These are phyloP conservation scores for Hyperoplus immaculatus DNA, from an alignment of 2,797 vertebrate species.

Conservation along the genomic window DNA sequence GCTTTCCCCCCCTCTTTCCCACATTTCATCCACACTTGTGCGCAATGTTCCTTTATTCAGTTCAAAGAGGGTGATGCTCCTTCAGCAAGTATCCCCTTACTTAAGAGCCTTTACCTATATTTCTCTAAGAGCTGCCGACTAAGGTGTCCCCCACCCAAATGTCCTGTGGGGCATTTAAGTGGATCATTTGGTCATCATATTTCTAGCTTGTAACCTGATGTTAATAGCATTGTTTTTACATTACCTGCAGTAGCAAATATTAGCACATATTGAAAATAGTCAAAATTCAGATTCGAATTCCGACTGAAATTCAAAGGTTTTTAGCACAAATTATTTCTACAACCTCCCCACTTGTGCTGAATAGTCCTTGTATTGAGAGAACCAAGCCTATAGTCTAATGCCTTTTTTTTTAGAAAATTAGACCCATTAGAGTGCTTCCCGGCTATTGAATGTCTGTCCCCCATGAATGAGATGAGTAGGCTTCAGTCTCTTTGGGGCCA, in stretches of 20 bases:
- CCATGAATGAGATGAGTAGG: conserved; percentile 50
- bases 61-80: conserved; percentile 31
- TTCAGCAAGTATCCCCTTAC: conserved; percentile 54
- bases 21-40: conserved; percentile 21
- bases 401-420: conserved; percentile 39
- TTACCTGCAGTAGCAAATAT: neutral
- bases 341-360: conserved; percentile 1
- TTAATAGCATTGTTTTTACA: neutral
- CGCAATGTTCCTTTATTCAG: conserved; percentile 6
- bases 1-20: conserved; percentile 2
- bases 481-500: conserved; percentile 48
- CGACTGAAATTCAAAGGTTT: neutral
- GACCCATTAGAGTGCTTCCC: conserved; percentile 23
- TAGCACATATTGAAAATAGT: neutral
- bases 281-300: neutral
- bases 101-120: conserved; percentile 45
- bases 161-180: conserved; percentile 13
- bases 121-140: conserved; percentile 14
- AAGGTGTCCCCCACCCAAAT: conserved; percentile 6
- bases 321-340: neutral
- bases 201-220: neutral
- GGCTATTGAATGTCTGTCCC: conserved; percentile 24
- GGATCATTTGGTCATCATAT: neutral
- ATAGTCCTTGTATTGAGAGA: conserved; percentile 8
- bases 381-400: conserved; percentile 14